Base-by-base conservation (phyloP, 2,888 invertebrate species). In the Entomobrya multifasciata region DNA sequence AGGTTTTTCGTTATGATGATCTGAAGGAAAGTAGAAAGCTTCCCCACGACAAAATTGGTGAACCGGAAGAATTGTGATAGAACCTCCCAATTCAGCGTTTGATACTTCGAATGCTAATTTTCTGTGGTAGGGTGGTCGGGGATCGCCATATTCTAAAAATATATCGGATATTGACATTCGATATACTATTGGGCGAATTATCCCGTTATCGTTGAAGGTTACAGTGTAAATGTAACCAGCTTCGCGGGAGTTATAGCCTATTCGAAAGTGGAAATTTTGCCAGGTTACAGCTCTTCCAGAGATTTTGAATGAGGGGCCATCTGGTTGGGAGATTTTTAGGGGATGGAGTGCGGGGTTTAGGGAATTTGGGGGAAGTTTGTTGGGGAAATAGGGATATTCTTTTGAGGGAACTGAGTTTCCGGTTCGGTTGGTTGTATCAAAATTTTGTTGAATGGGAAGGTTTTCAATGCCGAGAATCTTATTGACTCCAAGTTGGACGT, bases 201-300 rank as follows among this genome's bases (percentile, higher is more conserved):
- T 57, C 0, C 80, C 77, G 20, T 70, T 74, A 44, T 86, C 78
- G 22, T 70, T 77, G 57, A 77, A 72, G 6, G 47, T 83, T 1
- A 89, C 80, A 15, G 80, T 62, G 41, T 89, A 70, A 25, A 89
- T 44, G n/a, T 86, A 30, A 0, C 88, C 60, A n/a, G 88, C 89
- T 84, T 89, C 89, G 0, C 88, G 60, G 0, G 47, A 70, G 30
- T 65, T 88, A 44, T 76, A 89, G 41, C 88, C 82, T 5, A 88
- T 20, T 8, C 88, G 60, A 6, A 89, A 15, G 11, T 52, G 44
- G 41, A 88, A 88, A 36, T 89, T 88, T 11, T 87, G 84, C 89
- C 89, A 89, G 22, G 65, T 52, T 4, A 89, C 17, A n/a, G 70
- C 4, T 49, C 81, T 65, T 20, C 89, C 89, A 20, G 72, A 65